A percentile compares a stretch with the other conserved stretches of the same genome.
These are phyloP conservation scores for Eulemur albifrons DNA, from an alignment of 2,797 vertebrate genomes.

Conservation along the genomic window DNA sequence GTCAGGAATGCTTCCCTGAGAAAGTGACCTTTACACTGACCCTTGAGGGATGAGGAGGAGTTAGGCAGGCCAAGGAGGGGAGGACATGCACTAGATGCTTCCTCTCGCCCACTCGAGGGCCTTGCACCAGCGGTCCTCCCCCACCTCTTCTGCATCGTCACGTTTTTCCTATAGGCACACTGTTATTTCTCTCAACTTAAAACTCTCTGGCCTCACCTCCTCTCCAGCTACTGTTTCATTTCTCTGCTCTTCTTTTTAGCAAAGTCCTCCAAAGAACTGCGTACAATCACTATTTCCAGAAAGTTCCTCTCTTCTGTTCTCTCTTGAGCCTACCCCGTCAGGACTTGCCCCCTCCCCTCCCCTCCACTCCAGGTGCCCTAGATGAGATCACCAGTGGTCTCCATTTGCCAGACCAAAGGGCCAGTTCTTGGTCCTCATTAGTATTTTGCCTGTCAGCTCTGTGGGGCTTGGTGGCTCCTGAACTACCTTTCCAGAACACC, in stretches of 20 bases:
- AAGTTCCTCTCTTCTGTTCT: neutral
- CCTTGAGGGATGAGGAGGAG: conserved; percentile 26
- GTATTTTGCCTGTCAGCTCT: neutral
- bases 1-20: conserved; percentile 69
- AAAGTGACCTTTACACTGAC: conserved; percentile 67
- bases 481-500: neutral
- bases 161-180: neutral
- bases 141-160: neutral
- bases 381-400: neutral
- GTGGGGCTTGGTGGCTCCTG: neutral
- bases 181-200: neutral
- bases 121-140: neutral
- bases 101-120: neutral
- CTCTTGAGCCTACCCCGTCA: neutral
- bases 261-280: neutral
- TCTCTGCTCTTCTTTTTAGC: neutral
- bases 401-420: neutral
- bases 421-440: neutral
- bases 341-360: neutral
- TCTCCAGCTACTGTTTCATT: neutral
- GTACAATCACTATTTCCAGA: neutral
- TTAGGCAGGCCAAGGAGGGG: neutral
- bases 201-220: conserved; percentile 12
- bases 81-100: neutral
- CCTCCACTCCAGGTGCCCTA: neutral